phyloP scores from a whole-genome alignment of 2,113 vertebrate genomes.

The Acanthisitta chloris region DNA sequence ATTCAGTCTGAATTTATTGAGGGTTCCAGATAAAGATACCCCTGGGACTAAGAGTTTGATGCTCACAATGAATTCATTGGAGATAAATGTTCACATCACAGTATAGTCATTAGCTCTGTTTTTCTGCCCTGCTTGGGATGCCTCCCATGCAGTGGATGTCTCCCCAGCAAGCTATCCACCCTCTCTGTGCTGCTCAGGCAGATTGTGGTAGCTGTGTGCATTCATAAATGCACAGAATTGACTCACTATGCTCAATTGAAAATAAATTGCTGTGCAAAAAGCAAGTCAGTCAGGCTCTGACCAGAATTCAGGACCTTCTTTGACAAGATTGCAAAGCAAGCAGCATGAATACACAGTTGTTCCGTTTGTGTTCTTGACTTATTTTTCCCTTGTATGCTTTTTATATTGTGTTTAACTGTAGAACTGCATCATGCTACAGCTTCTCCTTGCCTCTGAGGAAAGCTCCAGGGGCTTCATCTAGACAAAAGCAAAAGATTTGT shows the following conservation, averaged over 20 bases:
- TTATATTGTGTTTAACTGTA: background rate
- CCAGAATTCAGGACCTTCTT: background rate
- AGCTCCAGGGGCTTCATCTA: constrained; percentile 2
- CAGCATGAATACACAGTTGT: background rate
- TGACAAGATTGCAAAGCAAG: background rate
- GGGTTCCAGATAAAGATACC: background rate
- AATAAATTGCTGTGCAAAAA: background rate
- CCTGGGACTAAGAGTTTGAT: background rate
- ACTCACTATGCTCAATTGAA: background rate
- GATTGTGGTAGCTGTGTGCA: background rate
- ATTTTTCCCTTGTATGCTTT: background rate
- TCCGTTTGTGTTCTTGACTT: background rate
- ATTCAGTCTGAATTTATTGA: background rate
- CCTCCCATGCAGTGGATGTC: background rate
- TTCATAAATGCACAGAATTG: background rate
- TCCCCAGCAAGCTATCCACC: background rate
- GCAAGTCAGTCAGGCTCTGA: background rate
- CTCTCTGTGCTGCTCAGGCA: background rate
- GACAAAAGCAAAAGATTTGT: background rate
- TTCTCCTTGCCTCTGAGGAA: background rate
- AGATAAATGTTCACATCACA: background rate
- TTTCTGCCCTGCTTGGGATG: background rate
- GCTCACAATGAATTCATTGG: background rate
- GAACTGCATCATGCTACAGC: background rate
- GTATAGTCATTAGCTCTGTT: background rate